phyloP scores from a whole-genome alignment of 2,113 vertebrate genomes.

The Ranitomeya imitator region DNA sequence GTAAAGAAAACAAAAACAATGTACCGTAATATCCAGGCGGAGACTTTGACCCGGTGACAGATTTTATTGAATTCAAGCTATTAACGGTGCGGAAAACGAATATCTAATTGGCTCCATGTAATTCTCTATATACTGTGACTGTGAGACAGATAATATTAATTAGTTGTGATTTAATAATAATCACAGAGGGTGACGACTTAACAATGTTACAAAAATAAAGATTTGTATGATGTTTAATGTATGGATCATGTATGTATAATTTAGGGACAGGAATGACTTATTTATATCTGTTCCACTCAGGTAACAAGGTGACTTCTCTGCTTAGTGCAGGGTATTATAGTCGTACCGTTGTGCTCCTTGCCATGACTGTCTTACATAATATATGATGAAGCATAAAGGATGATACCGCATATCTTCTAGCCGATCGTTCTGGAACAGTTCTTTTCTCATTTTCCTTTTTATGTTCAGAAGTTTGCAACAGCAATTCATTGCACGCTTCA shows the following conservation, averaged over 20 bases:
- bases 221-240: conserved; percentile 17
- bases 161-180: not conserved
- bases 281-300: conserved; percentile 11
- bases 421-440: not conserved
- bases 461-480: not conserved
- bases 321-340: not conserved
- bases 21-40: too few species aligned
- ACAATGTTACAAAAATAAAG: not conserved
- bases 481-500: not conserved
- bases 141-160: not conserved
- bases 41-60: too few species aligned
- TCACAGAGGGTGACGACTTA: not conserved
- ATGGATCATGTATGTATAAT: not conserved
- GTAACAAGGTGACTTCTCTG: conserved; percentile 22
- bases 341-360: not conserved
- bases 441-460: not conserved
- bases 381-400: not conserved
- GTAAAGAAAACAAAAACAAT: too few species aligned
- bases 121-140: not conserved
- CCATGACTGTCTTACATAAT: conserved; percentile 4
- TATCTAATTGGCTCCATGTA: not conserved
- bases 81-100: not conserved
- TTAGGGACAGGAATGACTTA: conserved; percentile 16
- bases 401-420: not conserved
- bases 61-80: too few species aligned